These are phyloP conservation scores for Dysdera silvatica DNA, from an alignment of 1,140 invertebrate genomes.

Conservation along the genomic window DNA sequence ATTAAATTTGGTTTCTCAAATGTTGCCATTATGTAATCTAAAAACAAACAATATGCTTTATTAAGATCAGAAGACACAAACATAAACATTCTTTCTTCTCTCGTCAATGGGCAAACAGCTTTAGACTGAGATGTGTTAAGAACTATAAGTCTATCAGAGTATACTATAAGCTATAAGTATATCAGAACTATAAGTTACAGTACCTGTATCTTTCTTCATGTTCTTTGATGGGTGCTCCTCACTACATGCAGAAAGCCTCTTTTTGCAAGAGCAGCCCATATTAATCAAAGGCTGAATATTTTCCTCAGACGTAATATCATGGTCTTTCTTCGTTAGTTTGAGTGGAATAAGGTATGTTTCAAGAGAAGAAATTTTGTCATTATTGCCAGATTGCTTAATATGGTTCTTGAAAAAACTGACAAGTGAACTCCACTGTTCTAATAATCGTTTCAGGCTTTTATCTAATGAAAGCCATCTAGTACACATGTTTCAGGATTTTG, in stretches of 20 bases:
- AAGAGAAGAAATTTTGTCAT: no score
- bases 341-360: no score
- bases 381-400: no score
- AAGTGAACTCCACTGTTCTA: background rate
- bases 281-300: no score
- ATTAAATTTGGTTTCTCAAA: background rate
- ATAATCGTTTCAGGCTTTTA: background rate
- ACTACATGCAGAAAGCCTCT: no score
- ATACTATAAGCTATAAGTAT: no score
- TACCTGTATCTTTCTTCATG: background rate
- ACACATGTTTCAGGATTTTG: background rate
- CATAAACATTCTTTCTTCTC: constrained; percentile 1
- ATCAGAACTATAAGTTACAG: background rate
- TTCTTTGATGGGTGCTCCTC: background rate
- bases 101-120: background rate
- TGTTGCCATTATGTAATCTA: background rate
- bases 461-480: background rate
- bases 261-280: no score
- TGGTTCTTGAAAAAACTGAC: background rate
- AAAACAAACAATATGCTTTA: background rate
- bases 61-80: background rate
- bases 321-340: no score
- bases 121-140: background rate
- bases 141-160: no score
- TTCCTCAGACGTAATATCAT: no score